Conservation (phyloP, 2,797 vertebrate genomes). For the Staurois parvus region DNA sequence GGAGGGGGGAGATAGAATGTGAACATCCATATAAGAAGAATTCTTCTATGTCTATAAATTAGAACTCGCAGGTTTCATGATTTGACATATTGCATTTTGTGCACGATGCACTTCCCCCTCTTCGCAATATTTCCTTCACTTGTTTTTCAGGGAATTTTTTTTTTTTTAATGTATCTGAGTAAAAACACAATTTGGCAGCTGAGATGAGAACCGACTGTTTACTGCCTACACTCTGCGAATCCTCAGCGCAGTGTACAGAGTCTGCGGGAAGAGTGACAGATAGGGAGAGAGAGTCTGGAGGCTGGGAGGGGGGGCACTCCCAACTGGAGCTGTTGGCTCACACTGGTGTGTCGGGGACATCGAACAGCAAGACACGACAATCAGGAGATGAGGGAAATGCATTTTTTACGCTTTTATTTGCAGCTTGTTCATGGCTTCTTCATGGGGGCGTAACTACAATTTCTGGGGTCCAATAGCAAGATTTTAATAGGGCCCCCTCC, state of each 20-base stretch:
- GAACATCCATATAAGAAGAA: no score
- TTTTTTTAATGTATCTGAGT: conserved; percentile 30
- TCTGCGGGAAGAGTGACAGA: not conserved
- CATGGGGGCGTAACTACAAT: no score
- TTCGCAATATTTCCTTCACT: not conserved
- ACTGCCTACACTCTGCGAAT: conserved; percentile 47
- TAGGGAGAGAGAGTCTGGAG: not conserved
- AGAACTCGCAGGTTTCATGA: not conserved
- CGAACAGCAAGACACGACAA: not conserved
- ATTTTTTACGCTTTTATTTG: no score
- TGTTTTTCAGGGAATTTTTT: conserved; percentile 33
- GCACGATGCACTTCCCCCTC: not conserved
- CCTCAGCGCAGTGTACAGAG: not conserved
- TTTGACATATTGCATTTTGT: not conserved
- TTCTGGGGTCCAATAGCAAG: no score
- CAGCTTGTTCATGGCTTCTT: no score
- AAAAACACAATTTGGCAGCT: conserved; percentile 49
- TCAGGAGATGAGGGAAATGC: not conserved
- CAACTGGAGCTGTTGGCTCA: not conserved
- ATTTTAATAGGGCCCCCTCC: no score
- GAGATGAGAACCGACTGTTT: conserved; percentile 47
- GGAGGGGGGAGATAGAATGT: no score
- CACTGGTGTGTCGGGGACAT: not conserved
- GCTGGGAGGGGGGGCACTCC: not conserved
- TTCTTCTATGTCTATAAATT: not conserved